Evolutionary conservation across 2,888 invertebrate genomes (phyloP).

Genomic region (Corythucha ciliata): DNA sequence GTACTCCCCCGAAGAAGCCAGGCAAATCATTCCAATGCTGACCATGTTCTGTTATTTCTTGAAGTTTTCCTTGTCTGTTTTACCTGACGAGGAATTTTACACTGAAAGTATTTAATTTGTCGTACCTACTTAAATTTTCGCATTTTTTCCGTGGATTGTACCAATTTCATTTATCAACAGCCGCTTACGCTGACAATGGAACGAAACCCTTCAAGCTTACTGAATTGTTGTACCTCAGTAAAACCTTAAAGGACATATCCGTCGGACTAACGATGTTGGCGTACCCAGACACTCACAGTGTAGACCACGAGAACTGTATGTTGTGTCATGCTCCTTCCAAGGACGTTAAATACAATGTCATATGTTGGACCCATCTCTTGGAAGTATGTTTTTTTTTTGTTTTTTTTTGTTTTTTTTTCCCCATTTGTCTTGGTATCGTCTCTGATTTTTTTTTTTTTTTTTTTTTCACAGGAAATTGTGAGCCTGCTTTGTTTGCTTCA

Average conservation of each 20-base stretch:
- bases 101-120: no score
- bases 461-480: conserved; percentile 62
- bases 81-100: conserved; percentile 24
- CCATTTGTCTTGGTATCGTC: no score
- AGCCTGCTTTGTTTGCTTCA: conserved; percentile 72
- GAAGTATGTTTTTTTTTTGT: conserved; percentile 46
- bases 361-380: conserved; percentile 69
- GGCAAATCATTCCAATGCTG: conserved; percentile 63
- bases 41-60: conserved; percentile 60
- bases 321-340: conserved; percentile 17
- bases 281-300: conserved; percentile 48
- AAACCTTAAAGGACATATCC: conserved; percentile 67
- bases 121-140: no score
- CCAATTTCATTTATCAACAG: no score
- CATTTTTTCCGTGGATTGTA: no score
- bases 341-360: conserved; percentile 43
- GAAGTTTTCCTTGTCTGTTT: conserved; percentile 20
- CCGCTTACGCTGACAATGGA: conserved; percentile 36
- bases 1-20: conserved; percentile 51
- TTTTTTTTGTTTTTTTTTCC: no score
- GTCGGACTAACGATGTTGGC: conserved; percentile 78
- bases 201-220: conserved; percentile 61
- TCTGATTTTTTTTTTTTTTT: conserved; percentile 40
- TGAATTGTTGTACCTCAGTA: conserved; percentile 62
- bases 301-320: conserved; percentile 20